These are phyloP conservation scores for Stenurella melanura DNA, from an alignment of 2,888 invertebrate species.

Conservation along the genomic window DNA sequence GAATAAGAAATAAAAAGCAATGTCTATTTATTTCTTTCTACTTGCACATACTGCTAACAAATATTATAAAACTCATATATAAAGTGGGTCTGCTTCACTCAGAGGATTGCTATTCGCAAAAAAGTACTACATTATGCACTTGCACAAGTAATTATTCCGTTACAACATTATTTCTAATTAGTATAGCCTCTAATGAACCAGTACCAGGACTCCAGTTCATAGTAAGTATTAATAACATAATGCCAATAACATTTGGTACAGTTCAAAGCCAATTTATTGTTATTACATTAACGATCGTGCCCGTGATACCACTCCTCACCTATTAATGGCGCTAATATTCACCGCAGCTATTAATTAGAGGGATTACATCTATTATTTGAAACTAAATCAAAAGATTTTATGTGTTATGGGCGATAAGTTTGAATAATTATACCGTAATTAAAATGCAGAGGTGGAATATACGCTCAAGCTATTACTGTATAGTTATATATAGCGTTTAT, in stretches of 20 bases:
- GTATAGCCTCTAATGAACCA: no score
- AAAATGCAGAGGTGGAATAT: neutral
- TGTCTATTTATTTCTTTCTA: no score
- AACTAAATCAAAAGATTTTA: conserved; percentile 35
- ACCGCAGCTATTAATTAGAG: conserved; percentile 35
- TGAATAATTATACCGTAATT: conserved; percentile 18
- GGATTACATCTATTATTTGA: conserved; percentile 37
- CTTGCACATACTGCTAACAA: no score
- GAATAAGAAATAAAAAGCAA: no score
- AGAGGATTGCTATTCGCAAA: no score
- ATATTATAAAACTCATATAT: no score
- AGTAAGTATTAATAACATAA: conserved; percentile 22
- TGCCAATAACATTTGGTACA: conserved; percentile 39
- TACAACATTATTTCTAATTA: no score
- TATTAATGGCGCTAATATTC: conserved; percentile 36
- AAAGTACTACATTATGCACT: no score
- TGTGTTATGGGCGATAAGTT: conserved; percentile 17
- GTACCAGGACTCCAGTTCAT: neutral
- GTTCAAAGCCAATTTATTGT: conserved; percentile 34
- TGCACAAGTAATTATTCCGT: no score
- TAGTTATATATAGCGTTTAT: neutral
- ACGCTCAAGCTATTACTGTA: neutral
- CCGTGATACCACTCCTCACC: conserved; percentile 34
- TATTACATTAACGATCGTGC: conserved; percentile 29
- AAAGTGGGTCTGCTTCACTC: no score